Conservation (phyloP, 30 jellyfish, hydroid and myxozoan species). For the Cassiopea andromeda region DNA sequence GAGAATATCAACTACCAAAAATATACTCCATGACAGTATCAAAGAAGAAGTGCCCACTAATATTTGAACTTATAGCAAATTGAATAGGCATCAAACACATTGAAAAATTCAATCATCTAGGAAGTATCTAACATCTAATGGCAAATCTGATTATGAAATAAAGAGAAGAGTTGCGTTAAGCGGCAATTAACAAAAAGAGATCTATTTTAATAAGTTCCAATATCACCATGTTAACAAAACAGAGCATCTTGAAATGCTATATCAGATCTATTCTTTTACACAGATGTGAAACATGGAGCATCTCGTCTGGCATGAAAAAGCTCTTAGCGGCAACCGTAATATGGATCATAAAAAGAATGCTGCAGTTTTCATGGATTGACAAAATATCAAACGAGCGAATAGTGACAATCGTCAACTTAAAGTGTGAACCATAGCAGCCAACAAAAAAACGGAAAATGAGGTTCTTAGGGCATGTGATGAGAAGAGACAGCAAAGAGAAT, state of each 20-base stretch:
- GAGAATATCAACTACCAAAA: neutral
- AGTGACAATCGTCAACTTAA: constrained; percentile 38
- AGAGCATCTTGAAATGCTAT: neutral
- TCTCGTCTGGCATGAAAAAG: too few species aligned
- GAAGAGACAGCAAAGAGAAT: neutral
- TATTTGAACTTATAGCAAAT: constrained; percentile 57
- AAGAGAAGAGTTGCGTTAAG: constrained; percentile 44
- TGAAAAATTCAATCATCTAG: constrained; percentile 42
- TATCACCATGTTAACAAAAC: constrained; percentile 9
- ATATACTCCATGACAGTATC: constrained; percentile 50
- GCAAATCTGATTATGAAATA: constrained; percentile 39
- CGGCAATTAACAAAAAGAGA: constrained; percentile 46
- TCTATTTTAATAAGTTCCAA: constrained; percentile 46
- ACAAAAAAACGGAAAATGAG: constrained; percentile 50
- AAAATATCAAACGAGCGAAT: constrained; percentile 61
- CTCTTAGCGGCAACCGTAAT: neutral
- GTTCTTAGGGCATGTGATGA: constrained; percentile 28
- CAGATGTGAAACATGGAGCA: too few species aligned
- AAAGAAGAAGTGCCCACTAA: constrained; percentile 27
- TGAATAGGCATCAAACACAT: constrained; percentile 37
- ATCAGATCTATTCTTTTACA: neutral
- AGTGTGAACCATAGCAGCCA: constrained; percentile 13
- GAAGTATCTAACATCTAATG: constrained; percentile 6
- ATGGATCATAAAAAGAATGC: constrained; percentile 51
- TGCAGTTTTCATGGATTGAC: constrained; percentile 57